phyloP scores from a whole-genome alignment of 2,888 invertebrate genomes.

The Meiosimyza decipiens region DNA sequence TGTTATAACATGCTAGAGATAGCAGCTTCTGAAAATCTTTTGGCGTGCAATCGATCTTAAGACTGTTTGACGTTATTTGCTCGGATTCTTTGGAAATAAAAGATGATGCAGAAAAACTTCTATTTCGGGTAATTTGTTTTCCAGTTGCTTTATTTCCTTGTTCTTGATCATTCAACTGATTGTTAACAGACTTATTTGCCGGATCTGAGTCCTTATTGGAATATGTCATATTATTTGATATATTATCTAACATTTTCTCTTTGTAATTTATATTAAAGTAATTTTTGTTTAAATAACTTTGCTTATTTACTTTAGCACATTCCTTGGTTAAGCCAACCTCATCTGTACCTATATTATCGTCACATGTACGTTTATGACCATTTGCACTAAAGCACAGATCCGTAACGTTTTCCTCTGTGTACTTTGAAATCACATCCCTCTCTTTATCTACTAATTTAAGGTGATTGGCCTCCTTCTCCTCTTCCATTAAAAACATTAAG shows the following conservation, averaged over 20 bases:
- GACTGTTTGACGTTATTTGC: conserved; percentile 51
- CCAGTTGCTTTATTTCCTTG: conserved; percentile 26
- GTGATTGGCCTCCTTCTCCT: conserved; percentile 51
- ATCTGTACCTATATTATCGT: not conserved
- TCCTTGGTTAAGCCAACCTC: not conserved
- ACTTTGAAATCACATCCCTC: conserved; percentile 24
- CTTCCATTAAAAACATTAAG: conserved; percentile 65
- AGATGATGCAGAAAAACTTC: conserved; percentile 57
- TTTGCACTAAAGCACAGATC: too few relatives aligned
- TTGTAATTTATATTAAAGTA: conserved; percentile 16
- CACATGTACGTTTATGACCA: too few relatives aligned
- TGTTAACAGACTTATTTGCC: conserved; percentile 12
- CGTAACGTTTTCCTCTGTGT: not conserved
- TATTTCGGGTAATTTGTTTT: conserved; percentile 47
- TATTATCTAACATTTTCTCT: not conserved
- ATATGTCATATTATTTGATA: conserved; percentile 3
- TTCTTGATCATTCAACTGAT: conserved; percentile 29
- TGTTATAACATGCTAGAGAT: conserved; percentile 60
- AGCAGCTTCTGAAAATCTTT: conserved; percentile 62
- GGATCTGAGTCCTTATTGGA: conserved; percentile 9
- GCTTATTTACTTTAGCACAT: not conserved
- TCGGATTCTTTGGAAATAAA: conserved; percentile 56
- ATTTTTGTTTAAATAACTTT: not conserved
- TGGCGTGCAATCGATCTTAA: conserved; percentile 59
- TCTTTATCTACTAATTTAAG: conserved; percentile 34